Percentiles rank a stretch among this genome's conserved stretches.
Conservation (phyloP, 2,888 invertebrate species). For the Drosophila barbarae region DNA sequence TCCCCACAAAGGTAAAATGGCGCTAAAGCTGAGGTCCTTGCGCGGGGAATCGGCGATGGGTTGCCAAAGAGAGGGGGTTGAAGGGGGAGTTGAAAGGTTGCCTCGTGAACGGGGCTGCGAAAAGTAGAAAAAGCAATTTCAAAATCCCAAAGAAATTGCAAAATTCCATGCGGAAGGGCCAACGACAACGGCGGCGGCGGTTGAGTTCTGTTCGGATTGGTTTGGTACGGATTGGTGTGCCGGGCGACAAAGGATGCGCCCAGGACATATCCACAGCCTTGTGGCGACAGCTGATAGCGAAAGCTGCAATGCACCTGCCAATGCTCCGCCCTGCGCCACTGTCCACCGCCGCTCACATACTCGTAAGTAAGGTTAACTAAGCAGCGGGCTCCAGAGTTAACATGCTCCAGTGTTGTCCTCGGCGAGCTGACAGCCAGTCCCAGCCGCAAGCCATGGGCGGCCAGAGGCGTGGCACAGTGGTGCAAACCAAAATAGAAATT, state of each 20-base stretch:
- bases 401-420: constrained; percentile 30
- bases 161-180: constrained; percentile 74
- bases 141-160: constrained; percentile 75
- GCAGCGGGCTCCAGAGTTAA: constrained; percentile 60
- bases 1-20: constrained; percentile 52
- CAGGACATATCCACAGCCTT: constrained; percentile 40
- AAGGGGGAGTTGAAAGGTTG: constrained; percentile 38
- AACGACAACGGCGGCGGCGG: constrained; percentile 32
- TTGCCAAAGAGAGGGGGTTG: background rate
- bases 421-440: constrained; percentile 31
- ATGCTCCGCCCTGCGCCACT: constrained; percentile 22
- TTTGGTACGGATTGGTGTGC: constrained; percentile 20
- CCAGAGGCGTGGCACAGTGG: constrained; percentile 23
- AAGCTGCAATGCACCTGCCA: constrained; percentile 51
- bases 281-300: constrained; percentile 53
- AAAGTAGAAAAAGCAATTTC: constrained; percentile 76
- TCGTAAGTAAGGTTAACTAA: constrained; percentile 63
- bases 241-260: constrained; percentile 45
- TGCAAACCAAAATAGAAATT: background rate
- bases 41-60: constrained; percentile 26
- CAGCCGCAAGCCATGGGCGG: constrained; percentile 13
- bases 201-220: constrained; percentile 27
- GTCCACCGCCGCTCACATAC: constrained; percentile 40
- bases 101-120: constrained; percentile 50
- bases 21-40: constrained; percentile 38